phyloP scores from a whole-genome alignment of 2,113 vertebrate species.

The Callionymus lyra region DNA sequence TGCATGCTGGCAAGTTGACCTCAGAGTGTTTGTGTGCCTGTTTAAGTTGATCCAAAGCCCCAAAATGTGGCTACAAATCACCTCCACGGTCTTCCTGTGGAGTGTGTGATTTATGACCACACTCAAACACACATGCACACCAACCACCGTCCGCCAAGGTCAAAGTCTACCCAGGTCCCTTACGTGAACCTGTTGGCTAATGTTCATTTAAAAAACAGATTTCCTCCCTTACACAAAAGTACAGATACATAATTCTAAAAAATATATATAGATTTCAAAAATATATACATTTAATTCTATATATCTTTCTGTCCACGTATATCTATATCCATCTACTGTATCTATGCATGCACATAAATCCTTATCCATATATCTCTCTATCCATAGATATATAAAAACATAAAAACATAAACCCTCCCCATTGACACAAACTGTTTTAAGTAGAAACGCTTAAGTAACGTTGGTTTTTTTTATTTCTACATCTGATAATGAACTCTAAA shows the following conservation, averaged over 20 bases:
- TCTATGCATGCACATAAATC: no score
- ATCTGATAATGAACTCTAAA: no score
- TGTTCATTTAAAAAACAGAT: constrained; percentile 6
- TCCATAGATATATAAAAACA: no score
- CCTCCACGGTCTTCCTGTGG: constrained; percentile 20
- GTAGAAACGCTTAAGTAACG: no score
- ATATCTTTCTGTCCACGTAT: no score
- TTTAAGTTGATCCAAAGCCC: constrained; percentile 23
- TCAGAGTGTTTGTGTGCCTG: constrained; percentile 18
- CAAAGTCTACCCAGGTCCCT: constrained; percentile 17
- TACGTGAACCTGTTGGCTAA: constrained; percentile 16
- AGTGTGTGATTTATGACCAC: constrained; percentile 29
- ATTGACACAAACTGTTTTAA: no score
- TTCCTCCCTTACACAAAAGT: constrained; percentile 8
- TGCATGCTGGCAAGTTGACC: constrained; percentile 26
- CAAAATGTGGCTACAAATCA: constrained; percentile 19
- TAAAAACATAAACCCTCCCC: no score
- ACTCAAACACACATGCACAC: constrained; percentile 4
- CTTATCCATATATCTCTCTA: no score
- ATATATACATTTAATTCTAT: no score
- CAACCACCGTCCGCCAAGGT: constrained; percentile 28
- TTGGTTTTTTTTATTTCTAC: no score
- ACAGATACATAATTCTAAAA: neutral
- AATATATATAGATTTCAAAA: no score
- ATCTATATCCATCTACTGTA: no score